These are phyloP conservation scores for Acanthaster planci DNA, from an alignment of 35 echinoderm and acorn worm genomes.

Conservation along the genomic window DNA sequence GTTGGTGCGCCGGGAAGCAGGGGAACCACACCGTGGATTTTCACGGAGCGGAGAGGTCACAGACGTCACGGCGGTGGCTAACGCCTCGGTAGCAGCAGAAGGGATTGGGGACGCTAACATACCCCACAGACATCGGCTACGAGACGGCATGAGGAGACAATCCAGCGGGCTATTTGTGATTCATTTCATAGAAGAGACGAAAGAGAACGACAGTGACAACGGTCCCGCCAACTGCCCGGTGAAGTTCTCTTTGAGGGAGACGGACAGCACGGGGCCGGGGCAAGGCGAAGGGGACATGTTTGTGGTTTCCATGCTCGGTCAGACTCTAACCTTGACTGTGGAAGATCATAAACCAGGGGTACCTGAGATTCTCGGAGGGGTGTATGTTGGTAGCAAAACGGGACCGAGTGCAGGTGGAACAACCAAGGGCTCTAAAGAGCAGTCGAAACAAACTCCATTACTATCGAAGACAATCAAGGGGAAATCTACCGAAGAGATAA, in stretches of 20 bases:
- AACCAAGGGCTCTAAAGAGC: too few species aligned
- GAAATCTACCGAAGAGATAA: too few species aligned
- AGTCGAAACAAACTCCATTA: too few species aligned
- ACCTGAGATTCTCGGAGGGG: slow-evolving; percentile 7
- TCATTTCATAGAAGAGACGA: background rate
- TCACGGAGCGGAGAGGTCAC: background rate
- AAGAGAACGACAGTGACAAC: background rate
- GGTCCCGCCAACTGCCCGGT: background rate
- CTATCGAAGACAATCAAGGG: too few species aligned
- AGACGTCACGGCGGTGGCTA: background rate
- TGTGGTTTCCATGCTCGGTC: slow-evolving; percentile 4
- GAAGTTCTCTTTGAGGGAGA: background rate
- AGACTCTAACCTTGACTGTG: background rate
- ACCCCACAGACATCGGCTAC: background rate
- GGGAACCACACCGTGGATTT: background rate
- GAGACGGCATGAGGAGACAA: background rate
- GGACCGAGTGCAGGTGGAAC: background rate
- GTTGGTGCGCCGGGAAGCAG: background rate
- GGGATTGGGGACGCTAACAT: background rate
- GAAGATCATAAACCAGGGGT: background rate
- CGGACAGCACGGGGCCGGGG: background rate
- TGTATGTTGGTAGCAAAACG: slow-evolving; percentile 14
- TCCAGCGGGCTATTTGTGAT: slow-evolving; percentile 14
- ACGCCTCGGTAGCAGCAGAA: background rate
- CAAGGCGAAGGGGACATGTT: background rate